Conservation (phyloP, 2,888 invertebrate species). For the Hydrotaea cyrtoneurina region DNA sequence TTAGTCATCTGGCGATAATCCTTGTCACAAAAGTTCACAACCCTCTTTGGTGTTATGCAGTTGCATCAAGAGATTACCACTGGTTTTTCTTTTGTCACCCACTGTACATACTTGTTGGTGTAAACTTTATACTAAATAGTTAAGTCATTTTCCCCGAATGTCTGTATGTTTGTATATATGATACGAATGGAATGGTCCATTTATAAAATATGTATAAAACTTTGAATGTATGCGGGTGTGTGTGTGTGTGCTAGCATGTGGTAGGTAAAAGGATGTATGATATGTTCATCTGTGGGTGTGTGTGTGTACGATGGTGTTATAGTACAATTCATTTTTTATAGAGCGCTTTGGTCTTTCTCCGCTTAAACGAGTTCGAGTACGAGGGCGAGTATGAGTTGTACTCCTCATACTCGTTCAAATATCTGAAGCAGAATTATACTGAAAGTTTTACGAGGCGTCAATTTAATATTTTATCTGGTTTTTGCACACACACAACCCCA, state of each 20-base stretch:
- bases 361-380: slow-evolving; percentile 18
- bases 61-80: too few species aligned
- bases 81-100: not conserved
- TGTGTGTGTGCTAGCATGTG: not conserved
- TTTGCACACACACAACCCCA: slow-evolving; percentile 57
- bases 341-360: slow-evolving; percentile 21
- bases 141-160: slow-evolving; percentile 39
- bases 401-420: not conserved
- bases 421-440: slow-evolving; percentile 47
- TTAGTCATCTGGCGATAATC: too few species aligned
- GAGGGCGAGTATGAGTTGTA: too few species aligned
- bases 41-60: too few species aligned
- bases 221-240: not conserved
- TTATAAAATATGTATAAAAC: slow-evolving; percentile 43
- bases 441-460: slow-evolving; percentile 69
- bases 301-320: slow-evolving; percentile 46
- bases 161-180: slow-evolving; percentile 24
- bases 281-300: slow-evolving; percentile 7
- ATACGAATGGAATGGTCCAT: slow-evolving; percentile 38
- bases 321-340: slow-evolving; percentile 44
- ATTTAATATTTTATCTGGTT: slow-evolving; percentile 67
- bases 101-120: slow-evolving; percentile 23
- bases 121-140: slow-evolving; percentile 36
- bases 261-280: slow-evolving; percentile 8
- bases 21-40: too few species aligned